These are phyloP conservation scores for Sinohyriopsis cumingii DNA, from an alignment of 2,888 invertebrate genomes.

Conservation along the genomic window DNA sequence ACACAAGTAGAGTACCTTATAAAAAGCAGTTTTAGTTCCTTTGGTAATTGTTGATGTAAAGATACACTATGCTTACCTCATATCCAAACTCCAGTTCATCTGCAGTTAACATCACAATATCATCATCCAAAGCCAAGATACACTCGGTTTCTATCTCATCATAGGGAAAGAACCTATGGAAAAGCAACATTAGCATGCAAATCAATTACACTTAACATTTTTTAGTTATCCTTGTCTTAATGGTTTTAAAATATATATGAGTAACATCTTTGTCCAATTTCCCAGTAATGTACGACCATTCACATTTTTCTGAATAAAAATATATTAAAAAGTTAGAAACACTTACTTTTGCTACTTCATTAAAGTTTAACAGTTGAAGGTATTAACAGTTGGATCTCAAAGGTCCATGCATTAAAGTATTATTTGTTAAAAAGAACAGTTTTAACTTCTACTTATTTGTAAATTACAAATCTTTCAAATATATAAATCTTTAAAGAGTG, in stretches of 20 bases:
- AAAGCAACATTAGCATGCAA: not conserved
- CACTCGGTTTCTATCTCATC: conserved; percentile 98
- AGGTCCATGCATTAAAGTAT: too few relatives aligned
- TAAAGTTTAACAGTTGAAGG: too few relatives aligned
- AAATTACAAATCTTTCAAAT: too few relatives aligned
- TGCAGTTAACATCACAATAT: conserved; percentile 94
- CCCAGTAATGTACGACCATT: not conserved
- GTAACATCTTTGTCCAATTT: not conserved
- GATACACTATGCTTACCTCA: conserved; percentile 73
- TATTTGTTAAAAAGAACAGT: too few relatives aligned
- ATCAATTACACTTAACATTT: not conserved
- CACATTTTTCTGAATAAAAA: not conserved
- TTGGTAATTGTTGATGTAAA: not conserved
- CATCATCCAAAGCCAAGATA: conserved; percentile 94
- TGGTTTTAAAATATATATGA: not conserved
- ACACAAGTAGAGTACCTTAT: too few relatives aligned
- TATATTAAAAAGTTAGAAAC: not conserved
- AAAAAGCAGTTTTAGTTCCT: too few relatives aligned
- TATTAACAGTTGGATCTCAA: too few relatives aligned
- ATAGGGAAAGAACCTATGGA: conserved; percentile 88
- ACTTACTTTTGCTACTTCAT: too few relatives aligned
- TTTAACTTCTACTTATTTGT: too few relatives aligned
- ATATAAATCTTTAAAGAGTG: too few relatives aligned
- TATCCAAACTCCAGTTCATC: conserved; percentile 97
- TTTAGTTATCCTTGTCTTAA: not conserved